Conservation (phyloP, 2,797 vertebrate species). For the Chaenodraco wilsoni region DNA sequence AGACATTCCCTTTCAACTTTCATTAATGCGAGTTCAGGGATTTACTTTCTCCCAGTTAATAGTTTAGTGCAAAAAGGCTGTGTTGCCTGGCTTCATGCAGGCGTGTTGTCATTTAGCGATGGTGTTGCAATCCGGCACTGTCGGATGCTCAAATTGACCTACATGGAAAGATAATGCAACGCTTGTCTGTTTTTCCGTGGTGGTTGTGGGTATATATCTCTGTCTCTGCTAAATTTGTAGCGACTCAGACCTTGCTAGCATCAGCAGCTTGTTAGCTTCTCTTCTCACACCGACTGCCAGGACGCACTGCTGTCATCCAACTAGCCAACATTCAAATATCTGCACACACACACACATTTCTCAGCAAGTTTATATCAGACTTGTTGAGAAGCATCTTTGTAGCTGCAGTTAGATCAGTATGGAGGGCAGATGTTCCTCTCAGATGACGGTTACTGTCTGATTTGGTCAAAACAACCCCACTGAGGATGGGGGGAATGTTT, state of each 20-base stretch:
- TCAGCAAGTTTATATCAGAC: conserved; percentile 58
- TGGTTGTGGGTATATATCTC: conserved; percentile 57
- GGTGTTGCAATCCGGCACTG: conserved; percentile 48
- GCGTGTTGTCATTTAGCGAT: conserved; percentile 47
- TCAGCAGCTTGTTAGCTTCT: conserved; percentile 80
- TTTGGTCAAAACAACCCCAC: conserved; percentile 65
- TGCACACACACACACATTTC: conserved; percentile 37
- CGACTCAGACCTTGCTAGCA: conserved; percentile 66
- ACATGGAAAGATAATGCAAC: conserved; percentile 69
- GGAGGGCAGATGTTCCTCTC: conserved; percentile 77
- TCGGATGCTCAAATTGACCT: conserved; percentile 69
- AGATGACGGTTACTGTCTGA: conserved; percentile 63
- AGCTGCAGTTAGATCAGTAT: conserved; percentile 48
- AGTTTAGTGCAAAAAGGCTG: conserved; percentile 17
- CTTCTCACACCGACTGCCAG: conserved; percentile 65
- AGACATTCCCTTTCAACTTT: conserved; percentile 52
- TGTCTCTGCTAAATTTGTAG: conserved; percentile 65
- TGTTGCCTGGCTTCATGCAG: conserved; percentile 26
- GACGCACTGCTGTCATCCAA: conserved; percentile 65
- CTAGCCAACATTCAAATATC: conserved; percentile 60
- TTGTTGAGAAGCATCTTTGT: conserved; percentile 59
- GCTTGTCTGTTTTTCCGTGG: conserved; percentile 54
- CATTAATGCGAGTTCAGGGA: conserved; percentile 44
- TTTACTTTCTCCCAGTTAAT: conserved; percentile 44
- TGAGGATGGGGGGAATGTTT: conserved; percentile 61